Base-by-base conservation (phyloP, 2,113 vertebrate species). In the Alaudala cheleensis region DNA sequence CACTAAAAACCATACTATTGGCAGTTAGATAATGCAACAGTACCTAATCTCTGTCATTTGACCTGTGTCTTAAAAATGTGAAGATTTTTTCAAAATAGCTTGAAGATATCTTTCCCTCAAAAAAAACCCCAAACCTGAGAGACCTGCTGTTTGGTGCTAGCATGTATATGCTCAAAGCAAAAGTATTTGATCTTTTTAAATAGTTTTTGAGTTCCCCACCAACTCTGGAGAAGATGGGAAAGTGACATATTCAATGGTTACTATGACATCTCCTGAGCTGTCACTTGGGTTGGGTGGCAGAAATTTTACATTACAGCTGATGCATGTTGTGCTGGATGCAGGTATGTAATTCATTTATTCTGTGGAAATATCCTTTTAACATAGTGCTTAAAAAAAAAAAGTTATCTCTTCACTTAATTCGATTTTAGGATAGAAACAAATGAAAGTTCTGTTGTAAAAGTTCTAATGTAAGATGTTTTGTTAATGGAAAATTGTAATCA, bases 71-170 rank as follows among this genome's bases (percentile, higher is more conserved):
- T 83, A 70, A 28, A 86, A 53, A 78, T 51, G 1, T 5, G 5
- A 74, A 88, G 37, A 31, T 11, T 87, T 90, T 92, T 66, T 39
- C 18, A 71, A 45, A 54, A 44, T 44, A 80, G 18, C 33, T 24
- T 58, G 28, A 61, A 91, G 26, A 3, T 77, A 23, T 40, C 8
- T 64, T 87, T 67, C 25, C 10, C 12, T 73, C 16, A 26, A 51
- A 79, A 56, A 40, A 45, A 5, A 0, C 12, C 18, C 9, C 12
- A 18, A 6, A 37, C 0, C 17, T 11, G 10, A 53, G 12, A 53
- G 6, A 14, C 22, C 31, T 61, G 57, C 53, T 5, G 2, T 70
- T 82, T 66, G 42, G 21, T 72, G 23, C 23, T 54, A 76, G 56
- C 12, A 34, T 20, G 3, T 53, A 18, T 19, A 10, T 37, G 49